Conservation (phyloP, 2,888 invertebrate genomes). For the Bugula neritina region DNA sequence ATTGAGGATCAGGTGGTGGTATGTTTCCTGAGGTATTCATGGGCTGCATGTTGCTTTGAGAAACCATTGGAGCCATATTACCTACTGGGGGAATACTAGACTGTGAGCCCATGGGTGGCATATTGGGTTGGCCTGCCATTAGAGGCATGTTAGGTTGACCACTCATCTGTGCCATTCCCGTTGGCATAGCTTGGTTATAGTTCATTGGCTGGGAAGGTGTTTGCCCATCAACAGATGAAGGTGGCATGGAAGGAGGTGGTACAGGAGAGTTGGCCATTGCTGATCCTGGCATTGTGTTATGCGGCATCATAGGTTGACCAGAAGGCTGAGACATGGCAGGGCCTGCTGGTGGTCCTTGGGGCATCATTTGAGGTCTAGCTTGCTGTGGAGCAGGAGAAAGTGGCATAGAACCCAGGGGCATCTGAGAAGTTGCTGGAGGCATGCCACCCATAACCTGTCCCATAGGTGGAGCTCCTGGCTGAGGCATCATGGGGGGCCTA, state of each 20-base stretch:
- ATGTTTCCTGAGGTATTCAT: background rate
- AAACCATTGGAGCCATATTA: background rate
- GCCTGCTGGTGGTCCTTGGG: background rate
- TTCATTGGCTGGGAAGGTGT: conserved; percentile 5
- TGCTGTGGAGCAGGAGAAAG: background rate
- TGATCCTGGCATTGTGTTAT: background rate
- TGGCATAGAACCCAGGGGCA: background rate
- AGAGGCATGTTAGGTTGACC: conserved; percentile 4
- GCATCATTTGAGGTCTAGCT: background rate
- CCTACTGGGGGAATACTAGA: background rate
- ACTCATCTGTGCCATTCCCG: background rate
- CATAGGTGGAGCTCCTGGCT: background rate
- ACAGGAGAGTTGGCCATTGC: background rate
- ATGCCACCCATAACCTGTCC: background rate
- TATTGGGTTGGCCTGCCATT: background rate
- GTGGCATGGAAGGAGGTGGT: background rate
- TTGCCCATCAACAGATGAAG: background rate
- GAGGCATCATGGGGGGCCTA: conserved; percentile 15
- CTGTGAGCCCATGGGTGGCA: background rate
- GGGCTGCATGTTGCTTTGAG: background rate
- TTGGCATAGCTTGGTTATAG: background rate
- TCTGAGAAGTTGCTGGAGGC: background rate
- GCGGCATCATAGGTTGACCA: background rate
- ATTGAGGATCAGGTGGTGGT: background rate
- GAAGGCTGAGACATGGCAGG: background rate